Evolutionary conservation across 2,113 vertebrate species (phyloP).

Genomic region (Notothenia coriiceps): DNA sequence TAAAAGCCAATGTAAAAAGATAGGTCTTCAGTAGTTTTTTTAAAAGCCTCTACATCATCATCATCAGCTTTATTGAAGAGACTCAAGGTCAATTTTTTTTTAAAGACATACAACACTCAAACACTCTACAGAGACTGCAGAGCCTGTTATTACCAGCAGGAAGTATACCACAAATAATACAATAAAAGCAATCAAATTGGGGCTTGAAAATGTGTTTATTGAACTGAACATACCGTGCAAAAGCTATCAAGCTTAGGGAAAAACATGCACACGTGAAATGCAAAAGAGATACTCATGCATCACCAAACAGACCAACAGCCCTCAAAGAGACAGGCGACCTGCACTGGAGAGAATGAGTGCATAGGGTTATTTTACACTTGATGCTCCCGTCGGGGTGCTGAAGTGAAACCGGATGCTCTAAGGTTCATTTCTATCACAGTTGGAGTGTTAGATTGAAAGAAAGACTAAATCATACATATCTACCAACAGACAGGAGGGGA

Average conservation of each 20-base stretch:
- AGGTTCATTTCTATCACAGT: slow-evolving; percentile 51
- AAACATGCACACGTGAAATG: background rate
- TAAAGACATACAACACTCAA: too few relatives aligned
- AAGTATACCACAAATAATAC: too few relatives aligned
- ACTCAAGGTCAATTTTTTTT: too few relatives aligned
- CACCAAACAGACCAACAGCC: background rate
- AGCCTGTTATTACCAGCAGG: too few relatives aligned
- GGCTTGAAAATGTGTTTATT: too few relatives aligned
- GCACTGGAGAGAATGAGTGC: background rate
- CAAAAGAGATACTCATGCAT: background rate
- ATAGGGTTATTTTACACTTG: slow-evolving; percentile 27
- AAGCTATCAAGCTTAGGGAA: background rate
- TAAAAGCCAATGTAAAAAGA: too few relatives aligned
- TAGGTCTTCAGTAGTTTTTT: too few relatives aligned
- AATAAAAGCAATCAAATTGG: too few relatives aligned
- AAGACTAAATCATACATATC: slow-evolving; percentile 43
- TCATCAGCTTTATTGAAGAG: too few relatives aligned
- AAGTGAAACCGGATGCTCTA: slow-evolving; percentile 19
- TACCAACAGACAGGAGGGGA: slow-evolving; percentile 28
- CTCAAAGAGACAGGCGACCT: background rate
- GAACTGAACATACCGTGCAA: too few relatives aligned
- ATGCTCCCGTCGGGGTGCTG: slow-evolving; percentile 10
- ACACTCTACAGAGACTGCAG: too few relatives aligned
- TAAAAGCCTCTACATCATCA: too few relatives aligned
- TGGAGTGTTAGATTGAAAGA: slow-evolving; percentile 26